Base-by-base conservation (phyloP, 2,888 invertebrate species). In the Synanthedon tipuliformis region DNA sequence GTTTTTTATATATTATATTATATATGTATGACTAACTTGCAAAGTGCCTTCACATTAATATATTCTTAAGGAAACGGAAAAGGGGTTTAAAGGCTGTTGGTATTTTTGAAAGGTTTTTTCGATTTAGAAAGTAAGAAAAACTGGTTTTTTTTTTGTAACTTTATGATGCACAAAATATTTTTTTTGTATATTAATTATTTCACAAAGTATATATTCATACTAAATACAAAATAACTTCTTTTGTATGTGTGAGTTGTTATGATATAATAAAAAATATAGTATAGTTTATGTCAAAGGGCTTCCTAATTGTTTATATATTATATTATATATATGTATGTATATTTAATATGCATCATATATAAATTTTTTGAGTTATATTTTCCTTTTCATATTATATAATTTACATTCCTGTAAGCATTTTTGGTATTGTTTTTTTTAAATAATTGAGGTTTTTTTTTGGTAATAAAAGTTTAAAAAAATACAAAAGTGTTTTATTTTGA, bases 401-500 rank as follows among this genome's bases (percentile, higher is more conserved):
- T 69, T 80, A 81, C 83, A 83, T 84, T 84, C 82, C 82, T 71
- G 70, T 78, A 68, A 61, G 72, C 73, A 68, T 75, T 69, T 67
- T 60, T 62, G 56, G 64, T 68, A 64, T n/a, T n/a, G 54, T 62
- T 65, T 60, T 18, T 59, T 65, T 74, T 65, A 71, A 67, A 70
- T 66, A 68, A 65, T 69, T 59, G 61, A 68, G 59, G 8, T 8
- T 34, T 27, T 59, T 52, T 56, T 63, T 65, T 65, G 72, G 65
- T 64, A 81, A 78, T 80, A 81, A 82, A 81, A 59, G 73, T 56
- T 71, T 74, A 70, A 18, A 18, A 75, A 63, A 75, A 78, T 66
- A 80, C 74, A 71, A 69, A 56, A 51, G 63, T 60, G 61, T 65
- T 62, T 69, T 68, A 68, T 71, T 62, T 60, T 61, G 64, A 64